Percentiles rank a stretch among this genome's conserved stretches.
These are phyloP conservation scores for Bombus sylvicola DNA, from an alignment of 1,140 invertebrate species.

Conservation along the genomic window DNA sequence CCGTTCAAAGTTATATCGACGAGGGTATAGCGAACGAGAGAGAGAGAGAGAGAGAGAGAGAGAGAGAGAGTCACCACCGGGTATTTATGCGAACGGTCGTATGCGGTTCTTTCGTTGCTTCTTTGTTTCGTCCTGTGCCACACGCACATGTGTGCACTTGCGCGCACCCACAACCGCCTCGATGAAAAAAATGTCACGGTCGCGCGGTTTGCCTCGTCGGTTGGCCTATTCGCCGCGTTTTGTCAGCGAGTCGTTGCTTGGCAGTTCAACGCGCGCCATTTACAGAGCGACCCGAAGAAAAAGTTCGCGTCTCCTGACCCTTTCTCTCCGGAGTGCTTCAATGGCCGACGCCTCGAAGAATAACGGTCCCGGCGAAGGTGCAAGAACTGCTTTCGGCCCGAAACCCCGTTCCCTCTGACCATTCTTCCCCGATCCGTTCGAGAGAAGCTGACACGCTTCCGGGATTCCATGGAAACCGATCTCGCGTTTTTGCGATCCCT, in stretches of 20 bases:
- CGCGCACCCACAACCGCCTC: conserved; percentile 44
- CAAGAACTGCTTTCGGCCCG: conserved; percentile 30
- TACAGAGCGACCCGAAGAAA: conserved; percentile 13
- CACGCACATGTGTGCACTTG: conserved; percentile 43
- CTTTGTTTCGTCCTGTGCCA: conserved; percentile 68
- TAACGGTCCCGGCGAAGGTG: conserved; percentile 36
- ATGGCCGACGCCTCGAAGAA: conserved; percentile 4
- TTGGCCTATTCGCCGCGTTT: no score
- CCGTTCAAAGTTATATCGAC: conserved; percentile 50
- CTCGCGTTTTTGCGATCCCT: conserved; percentile 4
- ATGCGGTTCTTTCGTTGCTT: conserved; percentile 62
- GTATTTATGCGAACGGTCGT: conserved; percentile 66
- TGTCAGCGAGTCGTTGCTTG: no score
- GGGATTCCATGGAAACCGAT: conserved; percentile 30
- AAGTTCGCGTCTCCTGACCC: not conserved
- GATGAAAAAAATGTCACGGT: conserved; percentile 43
- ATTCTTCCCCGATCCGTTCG: not conserved
- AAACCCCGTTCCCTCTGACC: not conserved
- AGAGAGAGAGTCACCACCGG: not conserved
- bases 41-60: not conserved
- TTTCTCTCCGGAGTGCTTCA: not conserved
- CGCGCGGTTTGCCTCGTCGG: no score
- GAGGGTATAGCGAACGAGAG: conserved; percentile 31
- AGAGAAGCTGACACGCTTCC: not conserved
- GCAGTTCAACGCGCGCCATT: not conserved